Conservation (phyloP, 2,797 vertebrate genomes). For the Typhlichthys eigenmanni region DNA sequence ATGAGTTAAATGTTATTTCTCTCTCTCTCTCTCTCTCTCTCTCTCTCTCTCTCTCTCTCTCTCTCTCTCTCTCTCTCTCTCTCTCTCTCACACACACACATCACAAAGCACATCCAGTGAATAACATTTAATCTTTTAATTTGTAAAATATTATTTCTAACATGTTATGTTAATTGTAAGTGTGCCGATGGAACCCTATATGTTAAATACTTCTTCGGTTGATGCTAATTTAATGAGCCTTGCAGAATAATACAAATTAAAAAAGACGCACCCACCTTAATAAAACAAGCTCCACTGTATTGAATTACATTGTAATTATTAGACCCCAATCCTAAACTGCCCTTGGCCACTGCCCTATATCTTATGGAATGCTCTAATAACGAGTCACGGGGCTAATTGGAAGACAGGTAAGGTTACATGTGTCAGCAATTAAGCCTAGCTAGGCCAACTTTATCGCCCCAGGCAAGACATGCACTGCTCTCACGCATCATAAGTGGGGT, state of each 20-base stretch:
- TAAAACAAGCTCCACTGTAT: slow-evolving; percentile 61
- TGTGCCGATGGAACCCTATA: slow-evolving; percentile 6
- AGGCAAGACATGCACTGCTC: slow-evolving; percentile 47
- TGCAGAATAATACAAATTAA: slow-evolving; percentile 36
- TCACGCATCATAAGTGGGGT: slow-evolving; percentile 42
- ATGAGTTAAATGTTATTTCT: no score
- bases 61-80: no score
- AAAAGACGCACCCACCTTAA: slow-evolving; percentile 41
- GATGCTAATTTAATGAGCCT: slow-evolving; percentile 62
- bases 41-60: no score
- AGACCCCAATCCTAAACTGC: slow-evolving; percentile 60
- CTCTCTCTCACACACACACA: no score
- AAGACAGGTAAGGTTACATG: slow-evolving; percentile 84
- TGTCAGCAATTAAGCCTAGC: slow-evolving; percentile 80
- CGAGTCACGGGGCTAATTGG: slow-evolving; percentile 79
- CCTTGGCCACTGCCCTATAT: slow-evolving; percentile 61
- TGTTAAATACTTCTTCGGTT: slow-evolving; percentile 31
- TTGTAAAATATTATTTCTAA: no score
- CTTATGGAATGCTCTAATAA: slow-evolving; percentile 76
- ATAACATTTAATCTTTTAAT: no score
- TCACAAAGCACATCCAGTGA: no score
- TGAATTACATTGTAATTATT: slow-evolving; percentile 77
- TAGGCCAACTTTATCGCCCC: slow-evolving; percentile 73
- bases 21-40: no score
- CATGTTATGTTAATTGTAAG: no score